phyloP scores from a whole-genome alignment of 2,113 vertebrate species.

The Tursiops truncatus region DNA sequence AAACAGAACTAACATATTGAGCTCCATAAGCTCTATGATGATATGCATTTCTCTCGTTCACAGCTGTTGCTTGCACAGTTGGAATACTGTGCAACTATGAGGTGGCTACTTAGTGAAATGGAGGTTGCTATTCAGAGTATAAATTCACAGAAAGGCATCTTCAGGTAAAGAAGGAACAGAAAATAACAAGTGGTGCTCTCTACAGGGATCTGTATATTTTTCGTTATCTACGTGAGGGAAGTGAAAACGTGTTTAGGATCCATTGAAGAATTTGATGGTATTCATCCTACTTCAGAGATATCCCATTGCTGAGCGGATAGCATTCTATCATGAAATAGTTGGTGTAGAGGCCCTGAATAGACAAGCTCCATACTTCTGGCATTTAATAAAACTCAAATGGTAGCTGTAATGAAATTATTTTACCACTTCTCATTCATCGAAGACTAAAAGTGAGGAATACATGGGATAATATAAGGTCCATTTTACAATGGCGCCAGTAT shows the following conservation, averaged over 20 bases:
- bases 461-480: not conserved
- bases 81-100: constrained; percentile 42
- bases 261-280: constrained; percentile 8
- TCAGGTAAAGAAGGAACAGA: constrained; percentile 53
- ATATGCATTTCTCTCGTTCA: constrained; percentile 78
- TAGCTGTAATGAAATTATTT: constrained; percentile 24
- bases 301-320: not conserved
- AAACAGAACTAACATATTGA: constrained; percentile 77
- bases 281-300: not conserved
- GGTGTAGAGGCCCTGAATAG: not conserved
- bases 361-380: not conserved
- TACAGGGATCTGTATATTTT: not conserved
- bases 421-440: not conserved
- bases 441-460: constrained; percentile 3
- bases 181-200: constrained; percentile 38
- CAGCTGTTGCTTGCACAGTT: constrained; percentile 81
- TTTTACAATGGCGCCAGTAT: not conserved
- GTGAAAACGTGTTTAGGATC: constrained; percentile 51
- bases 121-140: not conserved
- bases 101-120: constrained; percentile 64
- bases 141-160: constrained; percentile 41
- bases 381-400: not conserved
- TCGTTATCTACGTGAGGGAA: constrained; percentile 33
- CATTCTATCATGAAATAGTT: constrained; percentile 38
- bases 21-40: constrained; percentile 70